Percentiles rank a stretch among this genome's conserved stretches.
Evolutionary conservation across 1,140 invertebrate genomes (phyloP).

Genomic region (Tenebrio molitor): DNA sequence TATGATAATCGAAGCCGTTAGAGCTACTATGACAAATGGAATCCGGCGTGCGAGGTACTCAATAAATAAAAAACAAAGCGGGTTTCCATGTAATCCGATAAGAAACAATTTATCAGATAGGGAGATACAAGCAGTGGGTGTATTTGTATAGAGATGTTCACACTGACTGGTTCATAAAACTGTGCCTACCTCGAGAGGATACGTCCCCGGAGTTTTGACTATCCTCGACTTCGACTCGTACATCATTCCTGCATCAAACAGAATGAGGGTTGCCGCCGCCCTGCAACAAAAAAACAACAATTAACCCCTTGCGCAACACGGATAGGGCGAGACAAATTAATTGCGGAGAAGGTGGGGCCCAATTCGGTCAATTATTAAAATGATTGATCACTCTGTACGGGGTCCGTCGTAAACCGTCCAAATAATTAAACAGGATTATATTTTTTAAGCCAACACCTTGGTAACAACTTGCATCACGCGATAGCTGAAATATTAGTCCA

Average conservation of each 20-base stretch:
- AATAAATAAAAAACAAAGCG: constrained; percentile 19
- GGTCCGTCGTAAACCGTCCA: constrained; percentile 52
- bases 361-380: constrained; percentile 57
- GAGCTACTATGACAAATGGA: constrained; percentile 10
- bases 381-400: constrained; percentile 58
- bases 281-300: constrained; percentile 52
- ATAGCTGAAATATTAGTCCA: constrained; percentile 20
- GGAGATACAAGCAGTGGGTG: constrained; percentile 18
- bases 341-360: constrained; percentile 45
- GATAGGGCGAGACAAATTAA: neutral
- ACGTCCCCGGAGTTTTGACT: constrained; percentile 52
- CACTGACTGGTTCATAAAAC: constrained; percentile 29
- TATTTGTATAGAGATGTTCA: constrained; percentile 41
- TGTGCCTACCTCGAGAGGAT: constrained; percentile 58
- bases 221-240: constrained; percentile 35
- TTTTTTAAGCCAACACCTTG: constrained; percentile 52
- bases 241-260: constrained; percentile 48
- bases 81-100: constrained; percentile 39
- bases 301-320: neutral
- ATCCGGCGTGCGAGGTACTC: neutral
- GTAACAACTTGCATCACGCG: constrained; percentile 54
- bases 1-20: constrained; percentile 1
- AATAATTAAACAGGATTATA: constrained; percentile 57
- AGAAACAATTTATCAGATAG: constrained; percentile 38
- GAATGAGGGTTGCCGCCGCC: constrained; percentile 51